Evolutionary conservation across 2,888 invertebrate genomes (phyloP).

Genomic region (Diloba caeruleocephala): DNA sequence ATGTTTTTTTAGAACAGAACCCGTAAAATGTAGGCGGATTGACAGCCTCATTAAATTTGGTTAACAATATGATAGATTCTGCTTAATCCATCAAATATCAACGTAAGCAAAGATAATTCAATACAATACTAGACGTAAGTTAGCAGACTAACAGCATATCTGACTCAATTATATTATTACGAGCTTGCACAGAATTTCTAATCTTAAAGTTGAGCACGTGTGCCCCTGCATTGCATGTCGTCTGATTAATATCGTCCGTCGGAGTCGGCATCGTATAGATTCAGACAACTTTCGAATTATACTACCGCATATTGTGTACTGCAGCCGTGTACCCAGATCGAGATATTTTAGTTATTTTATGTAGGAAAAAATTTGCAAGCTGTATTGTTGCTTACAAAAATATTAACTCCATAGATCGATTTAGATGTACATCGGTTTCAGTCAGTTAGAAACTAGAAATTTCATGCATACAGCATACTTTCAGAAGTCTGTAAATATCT

Average conservation of each 20-base stretch:
- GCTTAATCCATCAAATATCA: not conserved
- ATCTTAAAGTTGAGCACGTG: conserved; percentile 72
- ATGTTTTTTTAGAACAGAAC: no score
- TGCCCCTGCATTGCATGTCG: conserved; percentile 78
- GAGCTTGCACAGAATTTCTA: conserved; percentile 64
- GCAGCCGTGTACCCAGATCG: conserved; percentile 9
- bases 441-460: no score
- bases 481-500: no score
- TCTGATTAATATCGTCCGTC: conserved; percentile 81
- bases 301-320: conserved; percentile 55
- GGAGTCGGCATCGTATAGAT: conserved; percentile 64
- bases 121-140: not conserved
- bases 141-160: conserved; percentile 36
- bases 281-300: conserved; percentile 76
- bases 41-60: no score
- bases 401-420: no score
- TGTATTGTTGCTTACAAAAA: no score
- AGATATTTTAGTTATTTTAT: conserved; percentile 35
- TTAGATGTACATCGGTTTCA: no score
- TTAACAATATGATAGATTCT: no score
- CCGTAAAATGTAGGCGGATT: no score
- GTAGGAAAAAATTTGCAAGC: conserved; percentile 32
- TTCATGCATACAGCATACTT: no score
- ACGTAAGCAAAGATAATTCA: no score
- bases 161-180: conserved; percentile 79